Evolutionary conservation across 2,888 invertebrate genomes (phyloP), one percentile per base, ranked within the genome.

Genomic region (Tryphoninae sp.): DNA sequence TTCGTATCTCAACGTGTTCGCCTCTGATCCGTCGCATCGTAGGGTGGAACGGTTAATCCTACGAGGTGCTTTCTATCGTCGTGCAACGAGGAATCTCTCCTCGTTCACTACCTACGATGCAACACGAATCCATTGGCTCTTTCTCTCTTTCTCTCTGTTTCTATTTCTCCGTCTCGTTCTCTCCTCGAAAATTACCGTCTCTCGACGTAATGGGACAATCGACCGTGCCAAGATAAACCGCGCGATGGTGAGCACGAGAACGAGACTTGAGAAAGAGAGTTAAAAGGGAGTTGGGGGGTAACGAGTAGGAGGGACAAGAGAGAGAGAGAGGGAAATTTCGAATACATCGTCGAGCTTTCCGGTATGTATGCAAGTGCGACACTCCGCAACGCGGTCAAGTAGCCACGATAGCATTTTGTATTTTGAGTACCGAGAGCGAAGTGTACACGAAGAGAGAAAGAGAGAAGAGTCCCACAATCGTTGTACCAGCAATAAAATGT

Each of bases 401-500:
- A 61, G 62, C 40, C 51, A 51, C 22, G 4, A 11, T 40, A 65
- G 49, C 22, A 42, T 45, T 65, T 3, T 42, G 68, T 73, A 78
- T 81, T 80, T 74, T 82, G 62, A 67, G 68, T 65, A 65, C 45
- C 49, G 22, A 8, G 61, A 6, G 65, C 19, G 49, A 23, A 23
- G 49, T 65, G 49, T 22, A 65, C 23, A 13, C 45, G 65, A 65
- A 65, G 65, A 33, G 33, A 33, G 33, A 6, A 6, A 33, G 33
- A 33, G 33, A 33, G 33, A 33, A 33, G 33, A 33, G 7, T 33
- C 33, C 49, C n/a, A 65, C 65, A 65, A 65, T 65, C 65, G 65
- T 73, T 78, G 71, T 78, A 74, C 80, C 80, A 77, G 82, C 76
- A 80, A 81, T 65, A 82, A 86, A 85, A 86, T 80, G 55, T 73